These are phyloP conservation scores for Scytalopus superciliaris DNA, from an alignment of 2,113 vertebrate species.

Conservation along the genomic window DNA sequence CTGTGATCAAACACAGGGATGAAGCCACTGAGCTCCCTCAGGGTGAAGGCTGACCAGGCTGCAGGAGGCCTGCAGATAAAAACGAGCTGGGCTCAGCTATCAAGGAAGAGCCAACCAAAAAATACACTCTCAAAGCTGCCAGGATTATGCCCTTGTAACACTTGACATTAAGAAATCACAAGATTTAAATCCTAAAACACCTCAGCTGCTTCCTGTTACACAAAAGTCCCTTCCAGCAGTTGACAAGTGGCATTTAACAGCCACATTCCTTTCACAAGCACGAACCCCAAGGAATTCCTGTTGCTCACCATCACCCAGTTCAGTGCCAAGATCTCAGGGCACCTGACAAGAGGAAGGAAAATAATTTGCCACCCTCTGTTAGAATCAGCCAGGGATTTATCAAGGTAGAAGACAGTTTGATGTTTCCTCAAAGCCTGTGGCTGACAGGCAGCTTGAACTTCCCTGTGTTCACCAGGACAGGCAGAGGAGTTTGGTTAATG, in stretches of 20 bases:
- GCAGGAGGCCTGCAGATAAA: constrained; percentile 25
- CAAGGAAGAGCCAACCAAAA: neutral
- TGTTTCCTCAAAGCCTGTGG: neutral
- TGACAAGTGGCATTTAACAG: neutral
- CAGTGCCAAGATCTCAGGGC: neutral
- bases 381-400: neutral
- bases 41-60: constrained; percentile 48
- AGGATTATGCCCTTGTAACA: neutral
- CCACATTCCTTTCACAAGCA: neutral
- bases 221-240: neutral
- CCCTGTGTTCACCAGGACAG: neutral
- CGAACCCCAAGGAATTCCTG: neutral
- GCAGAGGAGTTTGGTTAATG: neutral
- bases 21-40: constrained; percentile 31
- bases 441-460: neutral
- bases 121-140: neutral
- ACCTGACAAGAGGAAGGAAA: neutral
- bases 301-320: neutral
- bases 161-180: rapidly evolving
- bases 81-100: neutral
- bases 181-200: neutral
- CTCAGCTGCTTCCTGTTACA: neutral
- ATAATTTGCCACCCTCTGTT: neutral
- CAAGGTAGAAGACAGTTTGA: neutral
- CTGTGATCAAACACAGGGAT: neutral